Conservation (phyloP, 2,888 invertebrate species). For the Acrobasis repandana region DNA sequence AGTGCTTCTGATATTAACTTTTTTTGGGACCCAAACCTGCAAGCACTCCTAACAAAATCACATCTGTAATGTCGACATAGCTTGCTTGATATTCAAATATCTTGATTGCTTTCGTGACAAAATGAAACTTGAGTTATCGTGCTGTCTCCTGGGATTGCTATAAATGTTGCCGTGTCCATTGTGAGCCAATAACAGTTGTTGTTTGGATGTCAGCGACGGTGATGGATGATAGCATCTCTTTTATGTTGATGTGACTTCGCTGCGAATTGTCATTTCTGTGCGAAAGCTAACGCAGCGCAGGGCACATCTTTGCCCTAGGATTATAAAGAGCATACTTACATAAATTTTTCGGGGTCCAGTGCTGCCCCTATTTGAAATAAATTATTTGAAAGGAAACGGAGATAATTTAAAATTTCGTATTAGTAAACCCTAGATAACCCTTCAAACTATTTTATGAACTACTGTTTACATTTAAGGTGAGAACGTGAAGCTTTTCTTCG, state of each 20-base stretch:
- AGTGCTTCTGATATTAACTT: conserved; percentile 29
- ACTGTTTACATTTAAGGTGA: no score
- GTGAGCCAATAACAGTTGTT: conserved; percentile 43
- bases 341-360: no score
- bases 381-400: no score
- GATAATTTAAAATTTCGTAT: no score
- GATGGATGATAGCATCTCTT: conserved; percentile 56
- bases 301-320: background rate
- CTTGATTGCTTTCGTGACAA: conserved; percentile 18
- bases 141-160: conserved; percentile 34
- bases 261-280: conserved; percentile 43
- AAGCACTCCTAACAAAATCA: background rate
- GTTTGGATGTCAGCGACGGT: conserved; percentile 53
- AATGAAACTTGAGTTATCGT: conserved; percentile 20
- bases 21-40: no score
- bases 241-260: conserved; percentile 48
- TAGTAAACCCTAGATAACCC: no score
- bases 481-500: no score
- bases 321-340: no score
- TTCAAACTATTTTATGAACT: no score
- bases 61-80: background rate
- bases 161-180: conserved; percentile 30
- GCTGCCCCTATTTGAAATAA: no score
- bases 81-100: background rate
- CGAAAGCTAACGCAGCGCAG: background rate